Base-by-base conservation (phyloP, 2,888 invertebrate genomes). In the Plebejus anna region DNA sequence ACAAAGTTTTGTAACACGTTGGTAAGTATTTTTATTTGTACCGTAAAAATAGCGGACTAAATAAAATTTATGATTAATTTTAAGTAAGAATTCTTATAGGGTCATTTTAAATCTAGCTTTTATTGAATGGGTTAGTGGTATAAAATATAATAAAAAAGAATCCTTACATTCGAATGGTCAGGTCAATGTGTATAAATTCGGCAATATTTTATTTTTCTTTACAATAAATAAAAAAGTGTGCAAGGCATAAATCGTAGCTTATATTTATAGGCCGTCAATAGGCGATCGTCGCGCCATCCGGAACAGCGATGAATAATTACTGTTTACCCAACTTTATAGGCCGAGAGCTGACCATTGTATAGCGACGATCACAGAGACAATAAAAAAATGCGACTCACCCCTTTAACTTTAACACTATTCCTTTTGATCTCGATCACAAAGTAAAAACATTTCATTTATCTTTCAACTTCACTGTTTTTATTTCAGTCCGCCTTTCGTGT, bases 331-430 rank as follows among this genome's bases (percentile, higher is more conserved):
- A 86, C 84, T 88, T 76, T 76, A 86, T 87, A 73, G 86, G 85
- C 81, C 86, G 89, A 89, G 79, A 82, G 86, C 88, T 87, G 89
- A 88, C 89, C 87, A 89, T 87, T 88, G 88, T 87, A 87, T 86
- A 86, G 11, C 4, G 16, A 16, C 32, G 32, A 36, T 36, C 66
- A 6, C 7, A 1, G 32, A 36, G 32, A 66, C 13, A 36, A 59
- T 59, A 59, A 59, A 66, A 61, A 66, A 32, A 66, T 32, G 13
- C 32, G 32, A 36, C 32, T 66, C 66, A 66, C 66, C 66, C 66
- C 32, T 66, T 66, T 16, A 66, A 32, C 11, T 13, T 66, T 32
- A 66, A 36, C 61, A 66, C 36, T 36, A 66, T 66, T 66, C 66
- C 66, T 22, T 66, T 66, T 66, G 13, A 66, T 36, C 13, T 66